Conservation (phyloP, 2,797 vertebrate species). For the Microctenopoma stevenorrisi region DNA sequence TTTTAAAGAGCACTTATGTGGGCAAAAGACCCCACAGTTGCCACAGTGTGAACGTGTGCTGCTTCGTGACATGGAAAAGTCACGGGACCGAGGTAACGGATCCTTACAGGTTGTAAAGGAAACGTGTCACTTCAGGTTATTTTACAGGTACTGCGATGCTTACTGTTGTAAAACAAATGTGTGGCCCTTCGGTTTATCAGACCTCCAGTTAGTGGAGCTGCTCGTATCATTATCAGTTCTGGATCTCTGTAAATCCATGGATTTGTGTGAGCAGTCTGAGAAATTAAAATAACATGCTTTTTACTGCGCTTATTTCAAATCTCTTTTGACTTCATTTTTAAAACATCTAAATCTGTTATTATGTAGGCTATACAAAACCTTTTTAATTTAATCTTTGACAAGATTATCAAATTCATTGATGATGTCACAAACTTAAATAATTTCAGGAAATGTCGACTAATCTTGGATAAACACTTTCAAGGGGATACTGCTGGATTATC, state of each 20-base stretch:
- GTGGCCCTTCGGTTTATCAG: constrained; percentile 68
- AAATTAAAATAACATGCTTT: constrained; percentile 87
- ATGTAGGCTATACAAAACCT: constrained; percentile 75
- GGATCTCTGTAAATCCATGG: constrained; percentile 82
- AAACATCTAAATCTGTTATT: constrained; percentile 86
- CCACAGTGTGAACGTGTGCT: constrained; percentile 5
- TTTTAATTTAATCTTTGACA: constrained; percentile 86
- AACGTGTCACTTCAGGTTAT: constrained; percentile 8
- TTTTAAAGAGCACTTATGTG: constrained; percentile 51
- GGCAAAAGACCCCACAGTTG: constrained; percentile 8
- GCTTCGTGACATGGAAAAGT: constrained; percentile 1
- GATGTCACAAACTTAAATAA: constrained; percentile 86
- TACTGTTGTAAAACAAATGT: constrained; percentile 36
- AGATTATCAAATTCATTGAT: constrained; percentile 85
- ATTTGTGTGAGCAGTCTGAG: constrained; percentile 83
- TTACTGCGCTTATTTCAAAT: constrained; percentile 83
- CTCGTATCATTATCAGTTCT: constrained; percentile 79
- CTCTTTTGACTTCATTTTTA: constrained; percentile 83
- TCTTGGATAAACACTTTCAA: constrained; percentile 78
- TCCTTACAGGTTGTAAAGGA: constrained; percentile 9
- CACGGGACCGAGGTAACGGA: not conserved
- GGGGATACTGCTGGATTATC: constrained; percentile 77
- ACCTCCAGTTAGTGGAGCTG: constrained; percentile 70
- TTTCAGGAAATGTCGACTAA: constrained; percentile 79
- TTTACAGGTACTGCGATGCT: constrained; percentile 2